Evolutionary conservation across 2,113 vertebrate species (phyloP).

Genomic region (Peromyscus leucopus): DNA sequence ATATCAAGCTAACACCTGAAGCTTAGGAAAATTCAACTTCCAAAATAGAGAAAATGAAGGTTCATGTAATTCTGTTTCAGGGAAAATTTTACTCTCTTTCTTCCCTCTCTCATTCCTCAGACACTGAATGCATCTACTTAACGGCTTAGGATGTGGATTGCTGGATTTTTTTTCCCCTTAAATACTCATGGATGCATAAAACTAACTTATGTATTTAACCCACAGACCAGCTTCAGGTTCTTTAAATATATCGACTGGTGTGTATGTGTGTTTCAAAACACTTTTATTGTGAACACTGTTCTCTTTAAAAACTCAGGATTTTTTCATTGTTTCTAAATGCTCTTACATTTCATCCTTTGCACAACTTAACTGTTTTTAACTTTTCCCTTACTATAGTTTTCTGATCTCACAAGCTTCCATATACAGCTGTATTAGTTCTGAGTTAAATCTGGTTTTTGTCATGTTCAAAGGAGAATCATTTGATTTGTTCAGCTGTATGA

Average conservation of each 20-base stretch:
- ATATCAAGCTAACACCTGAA: not conserved
- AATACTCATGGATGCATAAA: not conserved
- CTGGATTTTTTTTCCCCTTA: not conserved
- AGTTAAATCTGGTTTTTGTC: conserved; percentile 61
- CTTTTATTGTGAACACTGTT: not conserved
- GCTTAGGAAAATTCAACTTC: not conserved
- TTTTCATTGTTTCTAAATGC: not conserved
- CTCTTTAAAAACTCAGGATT: not conserved
- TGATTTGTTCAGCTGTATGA: conserved; percentile 63
- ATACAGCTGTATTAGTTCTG: not conserved
- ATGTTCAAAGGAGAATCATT: conserved; percentile 55
- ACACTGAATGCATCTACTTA: not conserved
- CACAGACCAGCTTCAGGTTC: not conserved
- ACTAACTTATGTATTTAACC: not conserved
- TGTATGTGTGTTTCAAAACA: not conserved
- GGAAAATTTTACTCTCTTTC: not conserved
- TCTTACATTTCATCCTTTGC: not conserved
- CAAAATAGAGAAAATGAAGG: not conserved
- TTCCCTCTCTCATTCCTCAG: not conserved
- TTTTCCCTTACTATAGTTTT: not conserved
- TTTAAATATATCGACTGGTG: not conserved
- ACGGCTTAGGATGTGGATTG: not conserved
- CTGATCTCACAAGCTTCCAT: not conserved
- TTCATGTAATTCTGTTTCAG: not conserved
- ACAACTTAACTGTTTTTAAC: not conserved